These are phyloP conservation scores for Mamestra configurata DNA, from an alignment of 1,140 invertebrate species.

Conservation along the genomic window DNA sequence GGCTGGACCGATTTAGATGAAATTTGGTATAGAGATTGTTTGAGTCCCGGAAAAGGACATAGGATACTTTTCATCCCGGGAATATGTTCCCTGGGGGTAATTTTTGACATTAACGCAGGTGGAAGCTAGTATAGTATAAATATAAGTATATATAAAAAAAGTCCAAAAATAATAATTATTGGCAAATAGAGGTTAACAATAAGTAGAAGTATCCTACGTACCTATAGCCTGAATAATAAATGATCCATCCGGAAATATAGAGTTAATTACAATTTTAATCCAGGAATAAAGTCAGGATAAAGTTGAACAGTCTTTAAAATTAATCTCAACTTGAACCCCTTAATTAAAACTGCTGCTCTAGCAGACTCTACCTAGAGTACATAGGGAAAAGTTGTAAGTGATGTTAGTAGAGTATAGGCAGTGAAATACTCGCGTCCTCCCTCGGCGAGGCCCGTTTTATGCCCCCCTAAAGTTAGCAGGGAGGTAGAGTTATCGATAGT, in stretches of 20 bases:
- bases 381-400: slow-evolving; percentile 70
- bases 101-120: no score
- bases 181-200: no score
- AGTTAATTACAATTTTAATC: slow-evolving; percentile 11
- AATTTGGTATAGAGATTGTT: no score
- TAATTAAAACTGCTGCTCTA: slow-evolving; percentile 29
- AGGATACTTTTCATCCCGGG: no score
- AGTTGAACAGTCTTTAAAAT: slow-evolving; percentile 38
- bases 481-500: slow-evolving; percentile 52
- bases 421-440: slow-evolving; percentile 69
- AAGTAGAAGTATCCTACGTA: no score
- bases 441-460: slow-evolving; percentile 57
- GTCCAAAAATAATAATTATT: no score
- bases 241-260: neutral
- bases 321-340: slow-evolving; percentile 22
- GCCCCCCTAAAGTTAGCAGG: slow-evolving; percentile 55
- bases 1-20: no score
- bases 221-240: no score
- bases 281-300: neutral
- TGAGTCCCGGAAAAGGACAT: no score
- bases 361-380: slow-evolving; percentile 25
- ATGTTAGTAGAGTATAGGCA: slow-evolving; percentile 64
- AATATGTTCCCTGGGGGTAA: no score
- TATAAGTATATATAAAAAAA: no score
- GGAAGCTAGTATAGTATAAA: no score